A percentile compares a stretch with the other conserved stretches of the same genome.
These are phyloP conservation scores for Platycheirus rosarum DNA, from an alignment of 2,888 invertebrate species.

Conservation along the genomic window DNA sequence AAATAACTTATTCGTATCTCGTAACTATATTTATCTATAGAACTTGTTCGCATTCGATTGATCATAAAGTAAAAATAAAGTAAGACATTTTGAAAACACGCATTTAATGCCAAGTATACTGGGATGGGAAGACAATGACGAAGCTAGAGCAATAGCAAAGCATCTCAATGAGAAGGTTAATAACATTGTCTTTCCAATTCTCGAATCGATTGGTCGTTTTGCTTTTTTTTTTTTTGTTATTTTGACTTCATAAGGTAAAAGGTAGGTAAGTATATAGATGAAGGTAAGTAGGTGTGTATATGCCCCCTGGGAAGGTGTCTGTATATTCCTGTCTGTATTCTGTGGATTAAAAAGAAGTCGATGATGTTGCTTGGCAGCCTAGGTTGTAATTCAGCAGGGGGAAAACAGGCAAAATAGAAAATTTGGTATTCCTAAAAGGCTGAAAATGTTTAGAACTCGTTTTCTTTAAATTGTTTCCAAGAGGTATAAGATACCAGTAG, in stretches of 20 bases:
- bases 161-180: constrained; percentile 72
- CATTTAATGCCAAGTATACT: constrained; percentile 52
- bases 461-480: constrained; percentile 66
- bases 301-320: constrained; percentile 27
- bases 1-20: constrained; percentile 20
- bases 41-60: constrained; percentile 59
- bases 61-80: constrained; percentile 28
- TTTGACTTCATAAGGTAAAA: constrained; percentile 49
- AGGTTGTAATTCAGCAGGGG: constrained; percentile 32
- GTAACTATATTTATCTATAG: not conserved
- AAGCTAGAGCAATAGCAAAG: constrained; percentile 72
- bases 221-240: constrained; percentile 29
- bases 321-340: constrained; percentile 36
- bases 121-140: constrained; percentile 56
- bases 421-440: constrained; percentile 72
- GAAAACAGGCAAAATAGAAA: constrained; percentile 64
- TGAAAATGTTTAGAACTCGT: constrained; percentile 71
- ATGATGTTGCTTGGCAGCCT: constrained; percentile 56
- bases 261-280: not conserved
- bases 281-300: constrained; percentile 19
- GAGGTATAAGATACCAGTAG: constrained; percentile 67
- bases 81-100: constrained; percentile 46
- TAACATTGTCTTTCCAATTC: constrained; percentile 71
- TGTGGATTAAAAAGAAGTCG: constrained; percentile 53
- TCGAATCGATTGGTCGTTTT: constrained; percentile 70